These are phyloP conservation scores for Molanna angustata DNA, from an alignment of 2,888 invertebrate species.

Conservation along the genomic window DNA sequence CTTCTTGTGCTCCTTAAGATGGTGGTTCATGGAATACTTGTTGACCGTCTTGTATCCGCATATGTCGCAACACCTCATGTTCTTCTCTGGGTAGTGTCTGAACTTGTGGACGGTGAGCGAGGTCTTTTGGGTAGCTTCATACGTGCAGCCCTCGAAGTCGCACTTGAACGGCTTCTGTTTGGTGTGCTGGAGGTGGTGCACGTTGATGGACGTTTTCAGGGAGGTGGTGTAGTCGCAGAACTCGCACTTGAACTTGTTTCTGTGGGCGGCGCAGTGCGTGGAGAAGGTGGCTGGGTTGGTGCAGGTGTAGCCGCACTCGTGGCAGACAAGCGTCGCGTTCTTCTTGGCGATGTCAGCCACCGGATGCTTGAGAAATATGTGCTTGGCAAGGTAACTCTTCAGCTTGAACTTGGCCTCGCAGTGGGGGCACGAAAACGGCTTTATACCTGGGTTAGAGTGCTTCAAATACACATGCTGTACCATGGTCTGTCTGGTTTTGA, in stretches of 20 bases:
- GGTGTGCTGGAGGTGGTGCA: not conserved
- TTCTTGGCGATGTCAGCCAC: not conserved
- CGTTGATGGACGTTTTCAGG: not conserved
- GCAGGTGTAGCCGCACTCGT: not conserved
- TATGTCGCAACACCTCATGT: not conserved
- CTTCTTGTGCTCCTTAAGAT: constrained; percentile 1
- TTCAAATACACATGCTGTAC: no score
- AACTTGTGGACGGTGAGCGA: not conserved
- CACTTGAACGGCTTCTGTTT: constrained; percentile 4
- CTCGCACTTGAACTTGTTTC: not conserved
- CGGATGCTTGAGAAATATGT: not conserved
- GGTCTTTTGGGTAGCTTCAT: no score
- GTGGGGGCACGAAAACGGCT: not conserved
- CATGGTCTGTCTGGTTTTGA: constrained; percentile 4
- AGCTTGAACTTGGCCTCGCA: not conserved
- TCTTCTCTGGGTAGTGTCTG: constrained; percentile 2
- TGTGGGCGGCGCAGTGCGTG: not conserved
- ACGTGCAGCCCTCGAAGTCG: not conserved
- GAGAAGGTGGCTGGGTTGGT: not conserved
- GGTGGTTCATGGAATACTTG: constrained; percentile 1
- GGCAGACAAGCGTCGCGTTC: not conserved
- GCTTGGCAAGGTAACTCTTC: not conserved
- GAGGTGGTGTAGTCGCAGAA: constrained; percentile 1
- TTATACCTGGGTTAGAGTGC: no score
- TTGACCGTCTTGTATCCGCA: constrained; percentile 4